These are phyloP conservation scores for Lasiurus cinereus DNA, from an alignment of 2,113 vertebrate species.

Conservation along the genomic window DNA sequence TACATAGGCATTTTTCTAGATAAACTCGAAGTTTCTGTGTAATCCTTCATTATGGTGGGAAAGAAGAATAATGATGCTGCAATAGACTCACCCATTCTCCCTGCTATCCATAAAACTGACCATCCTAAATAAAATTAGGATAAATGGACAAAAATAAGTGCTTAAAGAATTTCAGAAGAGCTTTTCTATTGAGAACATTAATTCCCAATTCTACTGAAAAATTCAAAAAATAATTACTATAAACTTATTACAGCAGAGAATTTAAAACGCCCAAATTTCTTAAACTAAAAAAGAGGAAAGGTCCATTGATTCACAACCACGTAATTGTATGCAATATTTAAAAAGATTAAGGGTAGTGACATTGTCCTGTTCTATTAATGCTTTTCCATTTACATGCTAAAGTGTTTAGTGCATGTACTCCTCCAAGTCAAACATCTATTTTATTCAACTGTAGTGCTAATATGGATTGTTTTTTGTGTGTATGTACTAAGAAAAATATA, in stretches of 20 bases:
- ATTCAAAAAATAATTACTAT: not conserved
- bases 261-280: not conserved
- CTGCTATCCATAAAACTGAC: not conserved
- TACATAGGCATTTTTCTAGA: not conserved
- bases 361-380: not conserved
- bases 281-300: not conserved
- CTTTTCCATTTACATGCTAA: not conserved
- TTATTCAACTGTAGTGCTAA: not conserved
- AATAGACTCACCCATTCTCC: not conserved
- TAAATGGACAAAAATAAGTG: not conserved
- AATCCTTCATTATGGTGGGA: not conserved
- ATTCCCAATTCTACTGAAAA: not conserved
- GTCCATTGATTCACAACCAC: not conserved
- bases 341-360: not conserved
- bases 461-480: not conserved
- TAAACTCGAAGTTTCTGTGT: not conserved
- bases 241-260: not conserved
- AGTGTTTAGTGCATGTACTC: not conserved
- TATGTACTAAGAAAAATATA: not conserved
- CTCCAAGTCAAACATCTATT: not conserved
- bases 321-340: not conserved
- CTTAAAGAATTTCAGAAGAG: not conserved
- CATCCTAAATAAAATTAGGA: not conserved
- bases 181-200: not conserved
- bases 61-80: not conserved